phyloP scores from a whole-genome alignment of 1,140 invertebrate species.

The Glossosoma conforme region DNA sequence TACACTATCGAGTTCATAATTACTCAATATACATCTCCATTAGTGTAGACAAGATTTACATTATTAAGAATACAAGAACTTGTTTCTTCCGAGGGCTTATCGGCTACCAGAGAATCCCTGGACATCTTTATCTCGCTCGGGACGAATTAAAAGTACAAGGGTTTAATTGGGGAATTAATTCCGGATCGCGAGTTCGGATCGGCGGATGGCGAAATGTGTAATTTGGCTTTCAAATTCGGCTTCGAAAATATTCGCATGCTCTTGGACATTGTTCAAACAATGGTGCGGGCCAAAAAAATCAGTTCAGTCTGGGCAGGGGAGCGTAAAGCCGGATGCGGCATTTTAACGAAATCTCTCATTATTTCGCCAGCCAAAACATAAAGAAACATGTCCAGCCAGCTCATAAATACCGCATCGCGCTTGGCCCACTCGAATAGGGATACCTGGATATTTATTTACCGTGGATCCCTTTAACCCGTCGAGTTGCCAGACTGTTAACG shows the following conservation, averaged over 20 bases:
- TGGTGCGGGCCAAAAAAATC: constrained; percentile 5
- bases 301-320: constrained; percentile 3
- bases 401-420: constrained; percentile 7
- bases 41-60: too few relatives aligned
- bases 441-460: background rate
- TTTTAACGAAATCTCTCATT: constrained; percentile 20
- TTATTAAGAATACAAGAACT: too few relatives aligned
- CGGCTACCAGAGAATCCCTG: too few relatives aligned
- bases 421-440: constrained; percentile 2
- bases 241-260: constrained; percentile 4
- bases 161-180: constrained; percentile 11
- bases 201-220: too few relatives aligned
- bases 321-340: constrained; percentile 15
- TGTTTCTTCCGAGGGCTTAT: too few relatives aligned
- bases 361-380: background rate
- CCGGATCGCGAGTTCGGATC: background rate
- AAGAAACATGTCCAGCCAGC: constrained; percentile 13
- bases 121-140: constrained; percentile 6
- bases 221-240: constrained; percentile 17
- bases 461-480: background rate
- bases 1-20: too few relatives aligned
- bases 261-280: constrained; percentile 3
- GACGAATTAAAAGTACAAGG: background rate
- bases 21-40: too few relatives aligned
- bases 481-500: too few relatives aligned